Evolutionary conservation across 1,140 invertebrate genomes (phyloP).

Genomic region (Drosophila quadrilineata): DNA sequence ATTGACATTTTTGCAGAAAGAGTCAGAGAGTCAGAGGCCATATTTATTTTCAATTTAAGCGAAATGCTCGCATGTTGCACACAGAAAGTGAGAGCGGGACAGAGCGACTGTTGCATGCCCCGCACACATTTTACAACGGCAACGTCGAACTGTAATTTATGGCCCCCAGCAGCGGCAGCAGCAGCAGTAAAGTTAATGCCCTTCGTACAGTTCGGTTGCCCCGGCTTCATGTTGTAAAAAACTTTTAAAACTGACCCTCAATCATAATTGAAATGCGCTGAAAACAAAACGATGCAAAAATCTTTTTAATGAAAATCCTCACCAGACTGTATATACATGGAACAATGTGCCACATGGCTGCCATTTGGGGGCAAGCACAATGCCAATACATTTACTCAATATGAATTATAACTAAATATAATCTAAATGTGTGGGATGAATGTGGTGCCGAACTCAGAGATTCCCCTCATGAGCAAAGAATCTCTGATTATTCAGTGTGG

Average conservation of each 20-base stretch:
- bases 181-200: conserved; percentile 65
- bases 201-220: conserved; percentile 21
- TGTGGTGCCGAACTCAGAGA: too few species aligned
- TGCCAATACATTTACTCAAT: conserved; percentile 41
- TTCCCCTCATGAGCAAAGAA: too few species aligned
- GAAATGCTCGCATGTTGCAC: conserved; percentile 56
- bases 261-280: conserved; percentile 70
- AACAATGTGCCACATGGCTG: conserved; percentile 19
- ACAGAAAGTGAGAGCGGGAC: conserved; percentile 10
- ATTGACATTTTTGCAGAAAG: conserved; percentile 54
- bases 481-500: too few species aligned
- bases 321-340: background rate
- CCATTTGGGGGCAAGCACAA: conserved; percentile 37
- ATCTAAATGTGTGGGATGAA: conserved; percentile 13
- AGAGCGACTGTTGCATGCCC: conserved; percentile 54
- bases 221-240: conserved; percentile 35
- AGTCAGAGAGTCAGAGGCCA: conserved; percentile 40
- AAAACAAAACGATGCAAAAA: conserved; percentile 61
- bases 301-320: conserved; percentile 47
- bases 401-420: conserved; percentile 31
- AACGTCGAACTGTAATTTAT: conserved; percentile 56
- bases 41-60: conserved; percentile 76
- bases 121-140: conserved; percentile 52
- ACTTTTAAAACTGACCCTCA: conserved; percentile 55
- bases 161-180: conserved; percentile 33